Evolutionary conservation across 2,113 vertebrate species (phyloP).

Genomic region (Fukomys damarensis): DNA sequence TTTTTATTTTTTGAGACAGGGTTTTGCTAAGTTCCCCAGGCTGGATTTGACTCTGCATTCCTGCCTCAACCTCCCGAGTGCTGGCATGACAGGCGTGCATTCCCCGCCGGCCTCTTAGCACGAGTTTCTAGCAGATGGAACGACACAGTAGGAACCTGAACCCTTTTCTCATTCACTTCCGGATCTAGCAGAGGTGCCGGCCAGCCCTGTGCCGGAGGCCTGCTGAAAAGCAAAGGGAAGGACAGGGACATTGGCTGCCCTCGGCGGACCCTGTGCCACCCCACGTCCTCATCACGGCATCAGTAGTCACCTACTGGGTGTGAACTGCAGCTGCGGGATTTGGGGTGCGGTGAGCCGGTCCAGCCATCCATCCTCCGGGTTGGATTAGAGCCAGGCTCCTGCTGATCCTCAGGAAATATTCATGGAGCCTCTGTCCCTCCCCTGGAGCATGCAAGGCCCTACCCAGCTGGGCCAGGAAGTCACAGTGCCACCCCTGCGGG

Average conservation of each 20-base stretch:
- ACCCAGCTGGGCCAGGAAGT: background rate
- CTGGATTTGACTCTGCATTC: background rate
- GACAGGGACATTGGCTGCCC: no score
- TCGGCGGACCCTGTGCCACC: no score
- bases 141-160: background rate
- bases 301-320: background rate
- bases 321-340: background rate
- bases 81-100: background rate
- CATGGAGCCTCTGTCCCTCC: background rate
- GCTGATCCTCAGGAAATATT: conserved; percentile 52
- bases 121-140: background rate
- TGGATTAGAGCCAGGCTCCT: background rate
- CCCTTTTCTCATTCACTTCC: background rate
- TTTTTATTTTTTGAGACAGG: background rate
- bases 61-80: background rate
- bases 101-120: background rate
- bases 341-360: background rate
- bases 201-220: background rate
- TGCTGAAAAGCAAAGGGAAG: background rate
- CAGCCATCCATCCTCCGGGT: background rate
- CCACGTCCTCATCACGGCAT: background rate
- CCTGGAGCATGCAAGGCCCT: background rate
- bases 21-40: background rate
- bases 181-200: background rate
- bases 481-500: background rate